phyloP scores from a whole-genome alignment of 2,888 invertebrate species.

The Epiperipatus broadwayi region DNA sequence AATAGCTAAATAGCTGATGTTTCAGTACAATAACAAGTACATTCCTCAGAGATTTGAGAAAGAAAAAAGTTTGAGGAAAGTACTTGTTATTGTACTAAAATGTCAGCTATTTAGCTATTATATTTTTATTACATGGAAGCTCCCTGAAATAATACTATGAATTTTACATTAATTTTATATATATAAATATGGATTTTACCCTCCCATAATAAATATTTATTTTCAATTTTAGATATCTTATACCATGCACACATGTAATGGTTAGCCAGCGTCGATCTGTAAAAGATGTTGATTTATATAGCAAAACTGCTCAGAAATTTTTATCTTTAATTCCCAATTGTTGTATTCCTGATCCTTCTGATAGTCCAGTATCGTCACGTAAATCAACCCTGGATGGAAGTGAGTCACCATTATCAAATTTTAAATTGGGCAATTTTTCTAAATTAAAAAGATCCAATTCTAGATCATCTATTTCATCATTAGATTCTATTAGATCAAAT shows the following conservation, averaged over 20 bases:
- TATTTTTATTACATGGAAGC: too few species aligned
- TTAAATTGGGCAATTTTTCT: constrained; percentile 16
- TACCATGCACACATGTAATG: constrained; percentile 59
- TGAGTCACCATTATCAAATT: constrained; percentile 15
- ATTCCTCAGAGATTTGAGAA: too few species aligned
- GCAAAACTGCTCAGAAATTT: constrained; percentile 52
- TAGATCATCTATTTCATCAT: neutral
- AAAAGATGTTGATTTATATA: constrained; percentile 48
- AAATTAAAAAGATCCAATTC: neutral
- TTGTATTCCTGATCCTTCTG: constrained; percentile 22
- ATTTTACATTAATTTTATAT: too few species aligned
- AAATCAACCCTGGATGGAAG: constrained; percentile 14
- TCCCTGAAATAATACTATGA: too few species aligned
- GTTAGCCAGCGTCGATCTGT: constrained; percentile 53
- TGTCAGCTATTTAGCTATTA: too few species aligned
- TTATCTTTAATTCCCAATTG: constrained; percentile 47
- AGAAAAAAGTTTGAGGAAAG: too few species aligned
- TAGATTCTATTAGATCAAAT: constrained; percentile 5
- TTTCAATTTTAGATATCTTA: constrained; percentile 42
- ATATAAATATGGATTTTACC: too few species aligned
- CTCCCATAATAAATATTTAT: too few species aligned
- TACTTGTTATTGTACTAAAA: too few species aligned
- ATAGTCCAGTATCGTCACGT: constrained; percentile 26
- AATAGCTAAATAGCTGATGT: too few species aligned
- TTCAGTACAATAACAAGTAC: too few species aligned